Conservation (phyloP, 2,888 invertebrate species). For the Pardosa pseudoannulata region DNA sequence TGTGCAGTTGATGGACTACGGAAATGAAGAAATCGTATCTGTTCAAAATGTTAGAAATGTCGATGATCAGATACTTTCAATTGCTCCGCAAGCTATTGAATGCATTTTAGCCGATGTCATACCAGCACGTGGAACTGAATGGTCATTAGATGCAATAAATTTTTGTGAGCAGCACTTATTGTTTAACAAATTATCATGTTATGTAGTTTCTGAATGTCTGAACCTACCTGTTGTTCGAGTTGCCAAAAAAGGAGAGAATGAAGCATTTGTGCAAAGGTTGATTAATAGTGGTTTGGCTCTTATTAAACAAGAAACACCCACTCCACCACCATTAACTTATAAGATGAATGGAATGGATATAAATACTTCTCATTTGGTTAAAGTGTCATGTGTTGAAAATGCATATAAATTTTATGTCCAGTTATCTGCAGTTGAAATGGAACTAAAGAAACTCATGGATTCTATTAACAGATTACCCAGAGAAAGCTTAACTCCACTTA, state of each 20-base stretch:
- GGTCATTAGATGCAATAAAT: conserved; percentile 28
- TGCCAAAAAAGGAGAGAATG: conserved; percentile 43
- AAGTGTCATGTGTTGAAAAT: conserved; percentile 34
- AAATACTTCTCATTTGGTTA: conserved; percentile 39
- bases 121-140: conserved; percentile 20
- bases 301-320: conserved; percentile 12
- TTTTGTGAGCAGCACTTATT: conserved; percentile 44
- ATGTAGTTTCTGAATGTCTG: conserved; percentile 18
- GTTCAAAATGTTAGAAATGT: conserved; percentile 29
- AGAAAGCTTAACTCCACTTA: conserved; percentile 17
- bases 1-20: conserved; percentile 64
- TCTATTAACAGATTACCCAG: neutral
- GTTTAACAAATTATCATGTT: conserved; percentile 34
- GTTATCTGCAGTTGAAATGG: conserved; percentile 44
- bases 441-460: conserved; percentile 60
- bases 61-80: conserved; percentile 28
- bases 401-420: conserved; percentile 53
- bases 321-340: neutral
- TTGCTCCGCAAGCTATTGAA: conserved; percentile 43
- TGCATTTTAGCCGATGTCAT: conserved; percentile 62
- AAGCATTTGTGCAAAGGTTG: conserved; percentile 59
- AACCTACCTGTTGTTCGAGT: conserved; percentile 45
- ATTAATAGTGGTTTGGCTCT: conserved; percentile 43
- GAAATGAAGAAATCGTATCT: conserved; percentile 39
- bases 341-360: conserved; percentile 39